Evolutionary conservation across 2,797 vertebrate species (phyloP).

Genomic region (Macroramphosus scolopax): DNA sequence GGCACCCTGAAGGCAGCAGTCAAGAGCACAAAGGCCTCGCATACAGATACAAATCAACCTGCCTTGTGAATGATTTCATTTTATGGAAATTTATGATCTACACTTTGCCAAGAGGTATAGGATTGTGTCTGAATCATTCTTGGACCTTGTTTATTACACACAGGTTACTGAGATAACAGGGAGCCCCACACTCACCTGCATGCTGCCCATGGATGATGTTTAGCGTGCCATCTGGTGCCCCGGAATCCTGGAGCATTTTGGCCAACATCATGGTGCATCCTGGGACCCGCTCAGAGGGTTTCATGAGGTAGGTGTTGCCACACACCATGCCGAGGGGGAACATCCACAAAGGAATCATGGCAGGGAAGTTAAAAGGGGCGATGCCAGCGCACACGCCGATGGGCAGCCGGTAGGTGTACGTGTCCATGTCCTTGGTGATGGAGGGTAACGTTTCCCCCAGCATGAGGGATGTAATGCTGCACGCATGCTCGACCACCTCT

Average conservation of each 20-base stretch:
- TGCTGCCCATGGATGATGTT: conserved; percentile 97
- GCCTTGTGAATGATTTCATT: conserved; percentile 23
- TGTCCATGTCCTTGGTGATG: conserved; percentile 98
- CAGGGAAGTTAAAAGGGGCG: conserved; percentile 95
- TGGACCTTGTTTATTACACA: conserved; percentile 24
- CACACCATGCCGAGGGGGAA: conserved; percentile 96
- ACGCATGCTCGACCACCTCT: conserved; percentile 98
- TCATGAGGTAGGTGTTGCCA: conserved; percentile 96
- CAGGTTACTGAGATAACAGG: conserved; percentile 4
- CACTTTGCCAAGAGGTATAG: conserved; percentile 32
- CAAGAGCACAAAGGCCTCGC: conserved; percentile 14
- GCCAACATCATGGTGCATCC: conserved; percentile 93
- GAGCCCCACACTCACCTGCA: conserved; percentile 74
- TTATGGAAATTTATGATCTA: conserved; percentile 47
- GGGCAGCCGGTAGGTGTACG: conserved; percentile 90
- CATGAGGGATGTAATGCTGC: conserved; percentile 95
- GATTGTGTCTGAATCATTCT: conserved; percentile 22
- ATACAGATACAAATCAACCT: conserved; percentile 21
- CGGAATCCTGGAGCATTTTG: conserved; percentile 91
- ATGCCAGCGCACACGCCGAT: conserved; percentile 94
- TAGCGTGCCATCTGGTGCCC: conserved; percentile 90
- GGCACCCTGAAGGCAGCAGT: conserved; percentile 8
- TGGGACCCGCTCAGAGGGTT: conserved; percentile 95
- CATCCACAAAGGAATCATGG: conserved; percentile 99
- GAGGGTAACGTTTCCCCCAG: conserved; percentile 95